These are phyloP conservation scores for Poecilia latipinna DNA, from an alignment of 2,113 vertebrate genomes.

Conservation along the genomic window DNA sequence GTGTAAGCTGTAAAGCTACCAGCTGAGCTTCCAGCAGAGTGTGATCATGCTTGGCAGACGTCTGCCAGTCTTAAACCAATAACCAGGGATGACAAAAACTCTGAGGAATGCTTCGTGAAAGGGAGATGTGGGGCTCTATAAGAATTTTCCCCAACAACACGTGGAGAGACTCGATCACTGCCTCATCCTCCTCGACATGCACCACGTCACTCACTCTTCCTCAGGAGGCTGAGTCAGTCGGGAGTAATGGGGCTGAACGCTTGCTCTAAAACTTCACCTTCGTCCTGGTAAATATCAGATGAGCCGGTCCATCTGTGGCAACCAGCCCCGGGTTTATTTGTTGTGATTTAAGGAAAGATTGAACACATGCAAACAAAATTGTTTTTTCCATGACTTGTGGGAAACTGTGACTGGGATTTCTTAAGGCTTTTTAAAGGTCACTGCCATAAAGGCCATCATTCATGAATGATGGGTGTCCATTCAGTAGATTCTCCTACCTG, in stretches of 20 bases:
- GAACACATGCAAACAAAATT: not conserved
- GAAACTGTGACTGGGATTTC: too few relatives aligned
- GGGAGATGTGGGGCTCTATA: conserved; percentile 52
- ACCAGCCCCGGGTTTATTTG: not conserved
- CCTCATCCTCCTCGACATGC: conserved; percentile 36
- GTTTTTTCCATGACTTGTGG: too few relatives aligned
- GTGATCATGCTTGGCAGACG: conserved; percentile 44
- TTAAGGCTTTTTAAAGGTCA: too few relatives aligned
- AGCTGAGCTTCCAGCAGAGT: conserved; percentile 31
- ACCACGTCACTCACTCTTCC: conserved; percentile 69
- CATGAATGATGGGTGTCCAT: too few relatives aligned
- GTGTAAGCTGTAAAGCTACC: conserved; percentile 47
- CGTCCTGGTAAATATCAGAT: conserved; percentile 13
- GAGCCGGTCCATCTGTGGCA: conserved; percentile 25
- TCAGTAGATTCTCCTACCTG: not conserved
- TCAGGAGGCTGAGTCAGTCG: conserved; percentile 14
- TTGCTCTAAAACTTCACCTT: conserved; percentile 33
- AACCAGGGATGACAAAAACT: conserved; percentile 63
- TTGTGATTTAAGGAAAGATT: not conserved
- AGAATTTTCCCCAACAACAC: conserved; percentile 36
- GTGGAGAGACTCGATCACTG: conserved; percentile 47
- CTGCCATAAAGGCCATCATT: too few relatives aligned
- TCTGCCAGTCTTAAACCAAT: conserved; percentile 53
- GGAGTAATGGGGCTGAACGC: conserved; percentile 14
- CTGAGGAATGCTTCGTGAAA: conserved; percentile 63